Evolutionary conservation across 2,888 invertebrate species (phyloP), one percentile per base, ranked within the genome.

Genomic region (Lasioglossum pauxillum): DNA sequence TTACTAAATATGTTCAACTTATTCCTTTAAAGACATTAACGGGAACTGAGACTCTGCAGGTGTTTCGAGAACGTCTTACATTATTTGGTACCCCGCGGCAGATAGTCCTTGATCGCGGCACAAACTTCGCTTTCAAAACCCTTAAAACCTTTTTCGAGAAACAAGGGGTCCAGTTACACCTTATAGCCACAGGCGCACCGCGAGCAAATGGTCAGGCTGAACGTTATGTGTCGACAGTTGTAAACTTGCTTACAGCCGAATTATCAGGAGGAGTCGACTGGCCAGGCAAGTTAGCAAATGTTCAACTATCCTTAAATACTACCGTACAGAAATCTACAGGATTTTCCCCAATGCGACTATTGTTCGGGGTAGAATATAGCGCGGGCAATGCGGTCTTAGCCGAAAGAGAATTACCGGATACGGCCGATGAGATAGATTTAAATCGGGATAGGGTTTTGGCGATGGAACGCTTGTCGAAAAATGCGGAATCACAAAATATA

Each of bases 81-180:
- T 49, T 49, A 7, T 49, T 49, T 7, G 49, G 49, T 19, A 46
- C 46, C 16, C 46, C 46, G 46, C 46, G 46, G 16, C 46, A 46
- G 46, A 46, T 46, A 46, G 46, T 46, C 0, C 46, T 57, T 57
- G 83, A 83, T 44, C 49, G 80, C 5, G 83, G 35, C 0, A 77
- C 76, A 1, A 84, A 84, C 19, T 84, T 84, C 14, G 77, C 75
- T 0, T 78, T 19, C 19, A 71, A 77, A 46, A 38, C 46, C 4
- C 16, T 46, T 1, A 46, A 46, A 46, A 16, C 16, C 3, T 92
- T 90, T 78, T 91, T 91, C 35, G 57, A 84, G 10, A 73, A 73
- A 49, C 46, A 73, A 19, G 46, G 46, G 14, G 27, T 14, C 1
- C 27, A 73, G 12, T 27, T 46, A 14, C 73, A 73, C 27, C n/a